phyloP scores from a whole-genome alignment of 2,888 invertebrate species.

The Chloroclysta siterata region DNA sequence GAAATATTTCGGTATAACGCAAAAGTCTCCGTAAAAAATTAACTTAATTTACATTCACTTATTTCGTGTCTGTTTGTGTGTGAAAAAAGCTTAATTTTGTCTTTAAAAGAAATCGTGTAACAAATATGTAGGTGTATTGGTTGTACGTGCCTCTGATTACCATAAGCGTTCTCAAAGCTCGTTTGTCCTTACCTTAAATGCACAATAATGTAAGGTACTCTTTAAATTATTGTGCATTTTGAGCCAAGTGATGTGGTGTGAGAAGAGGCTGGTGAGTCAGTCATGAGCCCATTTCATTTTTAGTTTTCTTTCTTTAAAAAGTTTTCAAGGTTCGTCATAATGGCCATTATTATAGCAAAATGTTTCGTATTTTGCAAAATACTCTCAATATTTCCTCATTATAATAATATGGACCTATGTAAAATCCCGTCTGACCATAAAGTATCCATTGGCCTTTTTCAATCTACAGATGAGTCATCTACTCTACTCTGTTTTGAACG shows the following conservation, averaged over 20 bases:
- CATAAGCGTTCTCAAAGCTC: no score
- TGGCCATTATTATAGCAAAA: no score
- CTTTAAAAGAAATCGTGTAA: not conserved
- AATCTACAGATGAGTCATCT: constrained; percentile 28
- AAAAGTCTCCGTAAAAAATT: constrained; percentile 2
- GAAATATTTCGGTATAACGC: constrained; percentile 2
- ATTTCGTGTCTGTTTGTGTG: not conserved
- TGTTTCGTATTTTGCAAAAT: not conserved
- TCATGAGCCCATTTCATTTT: no score
- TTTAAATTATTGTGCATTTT: no score
- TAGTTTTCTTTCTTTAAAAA: no score
- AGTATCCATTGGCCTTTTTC: constrained; percentile 15
- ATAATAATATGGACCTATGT: constrained; percentile 13
- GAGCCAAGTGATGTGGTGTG: no score
- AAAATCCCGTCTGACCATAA: constrained; percentile 24
- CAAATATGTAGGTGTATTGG: not conserved
- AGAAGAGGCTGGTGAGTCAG: no score
- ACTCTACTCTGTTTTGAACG: constrained; percentile 13
- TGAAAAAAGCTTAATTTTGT: not conserved
- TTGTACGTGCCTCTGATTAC: not conserved
- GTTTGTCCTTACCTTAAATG: no score
- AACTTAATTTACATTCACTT: constrained; percentile 13
- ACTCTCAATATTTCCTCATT: constrained; percentile 3
- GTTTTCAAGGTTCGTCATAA: no score
- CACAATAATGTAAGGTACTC: no score